These are phyloP conservation scores for Tangachromis dhanisi DNA, from an alignment of 2,113 vertebrate species.

Conservation along the genomic window DNA sequence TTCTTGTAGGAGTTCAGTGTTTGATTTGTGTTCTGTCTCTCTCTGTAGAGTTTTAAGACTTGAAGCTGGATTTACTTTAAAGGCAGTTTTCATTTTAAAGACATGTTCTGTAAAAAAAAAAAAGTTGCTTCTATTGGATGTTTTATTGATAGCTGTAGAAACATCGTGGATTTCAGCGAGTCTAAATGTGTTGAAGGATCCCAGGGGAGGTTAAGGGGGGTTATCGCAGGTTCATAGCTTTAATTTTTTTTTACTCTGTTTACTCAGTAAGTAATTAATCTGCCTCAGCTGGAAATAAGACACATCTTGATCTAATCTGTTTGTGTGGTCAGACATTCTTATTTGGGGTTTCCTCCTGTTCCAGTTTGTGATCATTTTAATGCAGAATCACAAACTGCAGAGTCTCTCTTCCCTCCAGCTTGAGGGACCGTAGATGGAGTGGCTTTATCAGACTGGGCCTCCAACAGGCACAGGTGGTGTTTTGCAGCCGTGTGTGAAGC, in stretches of 20 bases:
- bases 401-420: background rate
- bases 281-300: accelerated
- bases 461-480: background rate
- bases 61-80: background rate
- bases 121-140: background rate
- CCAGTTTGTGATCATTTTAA: background rate
- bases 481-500: background rate
- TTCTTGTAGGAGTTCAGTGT: background rate
- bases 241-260: background rate
- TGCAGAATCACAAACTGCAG: background rate
- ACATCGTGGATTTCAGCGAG: accelerated
- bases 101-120: background rate
- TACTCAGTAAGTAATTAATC: background rate
- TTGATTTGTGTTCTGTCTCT: background rate
- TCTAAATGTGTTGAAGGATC: background rate
- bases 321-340: background rate
- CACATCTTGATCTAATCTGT: background rate
- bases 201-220: accelerated
- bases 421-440: background rate
- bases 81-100: background rate
- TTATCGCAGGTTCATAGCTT: accelerated
- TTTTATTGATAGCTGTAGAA: background rate
- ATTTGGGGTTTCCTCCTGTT: background rate
- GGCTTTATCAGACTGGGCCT: background rate
- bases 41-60: background rate